phyloP scores from a whole-genome alignment of 2,888 invertebrate species.

The Noctua pronuba region DNA sequence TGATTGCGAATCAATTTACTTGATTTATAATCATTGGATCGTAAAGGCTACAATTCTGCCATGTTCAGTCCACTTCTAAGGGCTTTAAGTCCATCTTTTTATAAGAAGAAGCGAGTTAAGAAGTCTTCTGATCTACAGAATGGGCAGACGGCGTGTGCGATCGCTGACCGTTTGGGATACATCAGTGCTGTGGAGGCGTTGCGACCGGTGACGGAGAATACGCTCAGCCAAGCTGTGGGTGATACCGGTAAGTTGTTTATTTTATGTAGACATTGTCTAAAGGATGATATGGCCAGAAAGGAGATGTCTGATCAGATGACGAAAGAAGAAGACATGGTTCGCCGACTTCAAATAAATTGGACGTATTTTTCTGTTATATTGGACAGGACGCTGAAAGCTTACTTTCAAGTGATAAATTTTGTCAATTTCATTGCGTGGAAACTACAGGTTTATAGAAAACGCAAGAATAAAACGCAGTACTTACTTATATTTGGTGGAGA shows the following conservation, averaged over 20 bases:
- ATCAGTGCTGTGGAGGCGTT: conserved; percentile 99
- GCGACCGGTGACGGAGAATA: conserved; percentile 96
- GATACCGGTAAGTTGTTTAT: conserved; percentile 82
- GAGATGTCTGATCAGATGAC: too few species aligned
- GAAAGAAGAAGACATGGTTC: too few species aligned
- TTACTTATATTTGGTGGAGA: not conserved
- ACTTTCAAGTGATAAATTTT: not conserved
- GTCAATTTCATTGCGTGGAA: not conserved
- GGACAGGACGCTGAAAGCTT: not conserved
- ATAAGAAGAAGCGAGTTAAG: conserved; percentile 13
- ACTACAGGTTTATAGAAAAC: not conserved
- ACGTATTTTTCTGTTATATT: not conserved
- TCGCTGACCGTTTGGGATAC: conserved; percentile 99
- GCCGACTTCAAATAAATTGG: too few species aligned
- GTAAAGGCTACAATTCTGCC: not conserved
- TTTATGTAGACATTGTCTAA: not conserved
- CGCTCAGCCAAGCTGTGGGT: conserved; percentile 87
- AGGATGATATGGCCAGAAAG: not conserved
- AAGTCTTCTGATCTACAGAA: conserved; percentile 90
- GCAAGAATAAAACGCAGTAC: not conserved
- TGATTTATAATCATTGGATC: conserved; percentile 46
- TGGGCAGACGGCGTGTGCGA: conserved; percentile 98
- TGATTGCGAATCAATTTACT: conserved; percentile 48
- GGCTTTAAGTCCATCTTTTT: conserved; percentile 7
- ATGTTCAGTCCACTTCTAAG: conserved; percentile 45